Evolutionary conservation across 2,797 vertebrate genomes (phyloP).

Genomic region (Cichlasoma orientale): DNA sequence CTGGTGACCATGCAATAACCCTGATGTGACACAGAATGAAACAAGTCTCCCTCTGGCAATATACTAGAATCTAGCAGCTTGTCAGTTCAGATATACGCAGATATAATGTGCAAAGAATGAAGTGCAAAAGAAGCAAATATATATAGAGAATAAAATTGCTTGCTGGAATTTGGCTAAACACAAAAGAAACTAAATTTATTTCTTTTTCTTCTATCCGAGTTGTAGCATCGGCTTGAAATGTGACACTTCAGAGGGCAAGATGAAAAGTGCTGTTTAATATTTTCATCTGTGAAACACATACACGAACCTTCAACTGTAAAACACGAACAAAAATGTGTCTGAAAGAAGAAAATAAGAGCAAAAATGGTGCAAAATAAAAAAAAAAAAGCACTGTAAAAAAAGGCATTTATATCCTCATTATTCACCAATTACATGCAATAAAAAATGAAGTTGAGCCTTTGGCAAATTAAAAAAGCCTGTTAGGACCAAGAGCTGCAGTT

Average conservation of each 20-base stretch:
- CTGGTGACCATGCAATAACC: constrained; percentile 24
- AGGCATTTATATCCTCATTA: constrained; percentile 26
- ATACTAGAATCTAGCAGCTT: constrained; percentile 7
- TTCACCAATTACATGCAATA: constrained; percentile 1
- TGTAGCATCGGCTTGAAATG: not conserved
- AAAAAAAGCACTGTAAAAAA: not conserved
- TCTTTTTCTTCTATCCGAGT: not conserved
- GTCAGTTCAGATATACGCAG: constrained; percentile 14
- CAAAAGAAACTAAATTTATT: not conserved
- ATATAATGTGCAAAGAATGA: not conserved
- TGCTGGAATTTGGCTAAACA: not conserved
- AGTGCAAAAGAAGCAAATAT: not conserved
- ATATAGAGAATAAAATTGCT: no score
- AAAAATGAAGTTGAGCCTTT: constrained; percentile 21
- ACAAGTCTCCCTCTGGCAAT: constrained; percentile 18
- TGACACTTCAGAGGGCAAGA: not conserved
- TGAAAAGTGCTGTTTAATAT: not conserved
- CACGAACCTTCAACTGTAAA: not conserved
- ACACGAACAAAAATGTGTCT: not conserved
- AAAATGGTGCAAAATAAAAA: not conserved
- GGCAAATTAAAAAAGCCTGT: constrained; percentile 40
- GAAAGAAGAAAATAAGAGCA: constrained; percentile 1
- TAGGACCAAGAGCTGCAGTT: constrained; percentile 38
- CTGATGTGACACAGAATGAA: constrained; percentile 19
- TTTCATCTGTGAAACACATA: not conserved